A percentile compares a stretch with the other conserved stretches of the same genome.
Evolutionary conservation across 2,113 vertebrate genomes (phyloP).

Genomic region (Agapornis roseicollis): DNA sequence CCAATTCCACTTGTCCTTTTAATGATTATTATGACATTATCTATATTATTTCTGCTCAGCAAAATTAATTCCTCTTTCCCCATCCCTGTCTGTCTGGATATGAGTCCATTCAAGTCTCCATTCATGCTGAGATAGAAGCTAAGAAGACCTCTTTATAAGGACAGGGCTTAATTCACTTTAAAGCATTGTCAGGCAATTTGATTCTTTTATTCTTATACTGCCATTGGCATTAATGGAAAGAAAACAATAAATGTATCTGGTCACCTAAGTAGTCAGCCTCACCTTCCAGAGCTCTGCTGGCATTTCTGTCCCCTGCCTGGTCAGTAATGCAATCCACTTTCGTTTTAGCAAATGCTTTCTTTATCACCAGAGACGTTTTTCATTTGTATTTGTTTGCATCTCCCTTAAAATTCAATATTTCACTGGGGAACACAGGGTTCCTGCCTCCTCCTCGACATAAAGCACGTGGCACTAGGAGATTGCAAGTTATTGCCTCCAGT

Average conservation of each 20-base stretch:
- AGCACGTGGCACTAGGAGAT: constrained; percentile 25
- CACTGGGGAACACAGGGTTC: neutral
- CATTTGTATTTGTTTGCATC: constrained; percentile 62
- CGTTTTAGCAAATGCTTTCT: constrained; percentile 58
- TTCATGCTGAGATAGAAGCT: neutral
- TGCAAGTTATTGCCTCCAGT: neutral
- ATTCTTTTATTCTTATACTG: neutral
- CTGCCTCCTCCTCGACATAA: constrained; percentile 35
- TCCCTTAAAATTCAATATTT: constrained; percentile 61
- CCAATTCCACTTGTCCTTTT: constrained; percentile 40
- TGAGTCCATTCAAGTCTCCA: neutral
- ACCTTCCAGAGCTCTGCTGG: neutral
- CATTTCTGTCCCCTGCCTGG: constrained; percentile 12
- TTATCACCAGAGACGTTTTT: constrained; percentile 54
- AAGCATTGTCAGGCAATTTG: constrained; percentile 16
- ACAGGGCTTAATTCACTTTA: constrained; percentile 11
- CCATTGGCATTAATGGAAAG: constrained; percentile 35
- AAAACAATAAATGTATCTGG: constrained; percentile 45
- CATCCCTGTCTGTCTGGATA: neutral
- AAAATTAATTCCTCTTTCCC: constrained; percentile 29
- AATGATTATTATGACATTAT: constrained; percentile 40
- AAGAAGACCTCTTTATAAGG: neutral
- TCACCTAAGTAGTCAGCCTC: constrained; percentile 37
- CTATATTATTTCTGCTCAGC: constrained; percentile 15
- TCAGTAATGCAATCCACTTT: constrained; percentile 56